Base-by-base conservation (phyloP, 2,888 invertebrate genomes). In the Plebejus melissa region DNA sequence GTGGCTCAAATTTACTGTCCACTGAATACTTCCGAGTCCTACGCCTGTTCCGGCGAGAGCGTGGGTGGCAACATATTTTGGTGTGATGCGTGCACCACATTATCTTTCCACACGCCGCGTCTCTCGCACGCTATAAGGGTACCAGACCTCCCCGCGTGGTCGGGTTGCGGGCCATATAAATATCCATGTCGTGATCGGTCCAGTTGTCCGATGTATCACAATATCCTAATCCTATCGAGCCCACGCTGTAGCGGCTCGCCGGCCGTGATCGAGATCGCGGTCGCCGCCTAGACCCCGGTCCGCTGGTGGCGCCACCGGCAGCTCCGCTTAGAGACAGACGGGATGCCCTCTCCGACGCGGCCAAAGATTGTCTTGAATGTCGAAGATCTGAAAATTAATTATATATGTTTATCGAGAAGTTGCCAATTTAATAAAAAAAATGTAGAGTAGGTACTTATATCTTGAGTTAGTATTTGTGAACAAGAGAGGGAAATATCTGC, bases 131-230 rank as follows among this genome's bases (percentile, higher is more conserved):
- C 94, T 95, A 97, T 94, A 97, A 96, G 80, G 97, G 97, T 86
- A 97, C 97, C 84, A 97, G 93, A 80, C 97, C 97, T 86, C 97
- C 96, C 83, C 97, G 95, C 76, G 97, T 96, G 74, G 97, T 97
- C 78, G 97, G 97, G 93, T 98, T 98, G 84, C 98, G 95, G 77
- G 98, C 97, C 96, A 98, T 98, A 90, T 98, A 98, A 84, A 98
- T 98, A 83, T 98, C 98, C 97, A 98, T 98, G 87, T 98, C 98
- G 88, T 98, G 98, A 90, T 98, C 98, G 82, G 98, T 98, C 98
- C 98, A 98, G 88, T 97, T 97, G 87, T 97, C 97, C 74, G 97
- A 96, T 86, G 97, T 98, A 87, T 98, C 98, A 88, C 97, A 97
- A 88, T 97, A 97, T 87, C 97, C 97, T 83, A 97, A 94, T 71